Evolutionary conservation across 2,797 vertebrate species (phyloP), one percentile per base, ranked within the genome.

Genomic region (Argentina silus): DNA sequence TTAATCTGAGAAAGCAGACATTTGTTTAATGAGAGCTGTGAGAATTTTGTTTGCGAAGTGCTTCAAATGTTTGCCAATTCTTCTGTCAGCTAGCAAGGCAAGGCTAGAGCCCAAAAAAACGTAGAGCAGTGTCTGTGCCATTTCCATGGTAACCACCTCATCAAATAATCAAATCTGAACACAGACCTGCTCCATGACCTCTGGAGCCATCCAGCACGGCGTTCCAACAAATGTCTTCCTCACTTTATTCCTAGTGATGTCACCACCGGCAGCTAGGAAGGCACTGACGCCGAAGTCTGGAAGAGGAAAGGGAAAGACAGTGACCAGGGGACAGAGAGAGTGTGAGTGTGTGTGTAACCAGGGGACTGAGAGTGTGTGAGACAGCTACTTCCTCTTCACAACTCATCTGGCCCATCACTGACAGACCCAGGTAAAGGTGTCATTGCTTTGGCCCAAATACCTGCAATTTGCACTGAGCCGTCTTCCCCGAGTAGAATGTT

Each of bases 401-500:
- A 36, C 27, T 36, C 27, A 4, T 36, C 4, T 36, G 27, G 27
- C 27, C 27, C 27, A 4, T 36, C 2, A 36, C 27, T 36, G 27
- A 36, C 27, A 36, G 27, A 53, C 15, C 11, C 48, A n/a, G 27
- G 27, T 42, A 17, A 57, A 17, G 51, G 51, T 15, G n/a, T 36
- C 11, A 23, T 3, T 0, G 21, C 67, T 57, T 36, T 6, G 10
- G 10, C 73, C 42, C 60, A 82, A 76, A 93, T 96, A 99, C 98
- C 97, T 96, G 98, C 97, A 60, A 99, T 99, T 86, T 99, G 98
- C 70, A 99, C 97, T 0, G 98, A 99, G 78, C 98, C 97, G 71
- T 99, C 97, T 67, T 98, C 98, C 78, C 98, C 98, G 21, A 99
- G 95, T 79, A 99, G 96, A 91, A 99, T 99, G 88, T 99, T 99